Evolutionary conservation across 2,888 invertebrate species (phyloP).

Genomic region (Hetaerina titia): DNA sequence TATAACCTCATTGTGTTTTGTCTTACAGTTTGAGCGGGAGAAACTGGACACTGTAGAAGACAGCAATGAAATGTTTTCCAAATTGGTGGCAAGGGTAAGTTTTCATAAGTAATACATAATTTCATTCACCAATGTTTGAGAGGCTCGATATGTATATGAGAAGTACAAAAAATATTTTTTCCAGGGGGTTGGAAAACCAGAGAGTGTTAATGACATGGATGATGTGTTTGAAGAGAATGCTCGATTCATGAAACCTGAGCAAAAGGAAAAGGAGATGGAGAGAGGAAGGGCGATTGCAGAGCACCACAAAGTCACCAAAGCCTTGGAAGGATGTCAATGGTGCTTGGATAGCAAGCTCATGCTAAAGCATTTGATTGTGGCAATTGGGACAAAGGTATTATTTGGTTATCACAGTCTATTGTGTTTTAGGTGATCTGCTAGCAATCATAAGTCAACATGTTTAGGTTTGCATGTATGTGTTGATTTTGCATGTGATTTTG

Average conservation of each 20-base stretch:
- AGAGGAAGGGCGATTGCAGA: constrained; percentile 85
- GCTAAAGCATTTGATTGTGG: constrained; percentile 91
- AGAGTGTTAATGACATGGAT: constrained; percentile 83
- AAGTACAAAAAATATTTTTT: not conserved
- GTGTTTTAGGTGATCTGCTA: too few relatives aligned
- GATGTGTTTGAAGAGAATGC: constrained; percentile 91
- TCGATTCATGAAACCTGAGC: constrained; percentile 82
- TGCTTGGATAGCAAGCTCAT: constrained; percentile 91
- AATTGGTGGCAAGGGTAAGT: constrained; percentile 82
- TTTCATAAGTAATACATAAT: not conserved
- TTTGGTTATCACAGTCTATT: too few relatives aligned
- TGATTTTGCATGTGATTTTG: too few relatives aligned
- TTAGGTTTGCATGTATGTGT: too few relatives aligned
- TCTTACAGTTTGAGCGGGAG: constrained; percentile 86
- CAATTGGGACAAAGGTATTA: constrained; percentile 86
- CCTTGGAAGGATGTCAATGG: constrained; percentile 88
- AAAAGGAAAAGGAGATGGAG: constrained; percentile 82
- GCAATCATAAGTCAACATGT: too few relatives aligned
- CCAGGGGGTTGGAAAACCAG: constrained; percentile 69
- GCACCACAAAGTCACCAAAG: constrained; percentile 84
- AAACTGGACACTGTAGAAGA: constrained; percentile 89
- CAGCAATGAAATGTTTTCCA: constrained; percentile 88
- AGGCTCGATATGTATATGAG: not conserved
- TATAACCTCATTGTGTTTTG: too few relatives aligned
- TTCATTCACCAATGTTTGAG: constrained; percentile 6